These are phyloP conservation scores for Callyntrura guangdongensis DNA, from an alignment of 2,888 invertebrate species.

Conservation along the genomic window DNA sequence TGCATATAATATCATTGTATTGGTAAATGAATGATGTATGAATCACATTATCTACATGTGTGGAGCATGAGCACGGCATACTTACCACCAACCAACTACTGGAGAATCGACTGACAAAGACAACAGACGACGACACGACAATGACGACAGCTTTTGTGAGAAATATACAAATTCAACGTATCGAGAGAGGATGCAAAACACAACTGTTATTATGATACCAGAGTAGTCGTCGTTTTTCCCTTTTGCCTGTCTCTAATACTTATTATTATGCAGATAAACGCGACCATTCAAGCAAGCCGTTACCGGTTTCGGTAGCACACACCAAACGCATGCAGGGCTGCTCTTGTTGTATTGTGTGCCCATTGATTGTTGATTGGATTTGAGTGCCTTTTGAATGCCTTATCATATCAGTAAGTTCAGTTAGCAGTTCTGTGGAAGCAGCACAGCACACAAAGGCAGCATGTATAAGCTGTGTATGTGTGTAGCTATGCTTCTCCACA, in stretches of 20 bases:
- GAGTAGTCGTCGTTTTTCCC: background rate
- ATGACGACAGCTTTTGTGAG: background rate
- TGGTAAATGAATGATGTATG: constrained; percentile 23
- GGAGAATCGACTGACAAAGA: background rate
- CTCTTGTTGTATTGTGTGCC: constrained; percentile 17
- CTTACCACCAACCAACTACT: too few relatives aligned
- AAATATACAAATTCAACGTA: background rate
- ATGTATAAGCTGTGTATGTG: too few relatives aligned
- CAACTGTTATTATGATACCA: background rate
- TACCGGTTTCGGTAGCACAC: background rate
- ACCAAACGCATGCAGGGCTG: background rate
- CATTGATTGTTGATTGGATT: constrained; percentile 45
- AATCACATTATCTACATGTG: background rate
- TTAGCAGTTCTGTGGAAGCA: background rate
- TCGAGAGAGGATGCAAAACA: background rate
- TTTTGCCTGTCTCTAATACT: background rate
- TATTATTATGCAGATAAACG: constrained; percentile 56
- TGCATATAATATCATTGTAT: constrained; percentile 50
- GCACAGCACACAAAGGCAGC: too few relatives aligned
- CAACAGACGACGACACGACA: background rate
- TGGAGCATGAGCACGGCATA: background rate
- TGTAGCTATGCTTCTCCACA: background rate
- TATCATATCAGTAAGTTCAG: background rate
- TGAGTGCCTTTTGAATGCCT: constrained; percentile 33
- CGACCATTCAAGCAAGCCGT: constrained; percentile 40